phyloP scores from a whole-genome alignment of 2,113 vertebrate genomes.

The Solenodon paradoxus region DNA sequence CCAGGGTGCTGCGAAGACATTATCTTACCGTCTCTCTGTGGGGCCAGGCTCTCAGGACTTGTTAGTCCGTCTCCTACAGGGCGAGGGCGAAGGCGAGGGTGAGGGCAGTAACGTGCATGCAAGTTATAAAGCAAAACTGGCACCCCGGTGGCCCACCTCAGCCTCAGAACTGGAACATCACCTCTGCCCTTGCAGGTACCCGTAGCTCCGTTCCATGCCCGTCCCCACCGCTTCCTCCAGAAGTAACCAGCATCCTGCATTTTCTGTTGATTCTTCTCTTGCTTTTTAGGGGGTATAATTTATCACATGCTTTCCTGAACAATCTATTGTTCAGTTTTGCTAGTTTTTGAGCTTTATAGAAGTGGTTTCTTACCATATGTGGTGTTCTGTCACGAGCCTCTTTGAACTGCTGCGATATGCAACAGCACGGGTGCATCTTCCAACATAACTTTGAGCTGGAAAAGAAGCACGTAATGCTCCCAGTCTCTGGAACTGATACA shows the following conservation, averaged over 20 bases:
- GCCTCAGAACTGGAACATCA: background rate
- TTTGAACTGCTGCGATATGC: background rate
- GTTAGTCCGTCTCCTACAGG: background rate
- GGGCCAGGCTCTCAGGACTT: background rate
- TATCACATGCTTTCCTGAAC: constrained; percentile 2
- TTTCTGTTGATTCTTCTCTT: constrained; percentile 13
- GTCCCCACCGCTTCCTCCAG: background rate
- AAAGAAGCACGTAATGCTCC: background rate
- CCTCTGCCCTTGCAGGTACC: background rate
- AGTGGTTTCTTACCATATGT: background rate
- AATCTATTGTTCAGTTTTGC: constrained; percentile 27
- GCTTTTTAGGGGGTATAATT: constrained; percentile 14
- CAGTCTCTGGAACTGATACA: background rate
- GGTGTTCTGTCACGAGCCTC: background rate
- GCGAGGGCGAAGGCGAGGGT: too few species aligned
- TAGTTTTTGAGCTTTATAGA: constrained; percentile 36
- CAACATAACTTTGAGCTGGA: background rate
- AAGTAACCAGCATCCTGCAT: background rate
- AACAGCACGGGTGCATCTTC: background rate
- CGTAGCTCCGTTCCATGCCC: too few species aligned
- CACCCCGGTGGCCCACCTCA: background rate
- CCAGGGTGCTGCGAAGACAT: background rate
- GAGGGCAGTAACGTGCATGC: background rate
- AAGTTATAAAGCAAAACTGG: background rate
- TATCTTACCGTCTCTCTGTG: background rate